Percentiles rank a stretch among this genome's conserved stretches.
These are phyloP conservation scores for Eubasilissa splendida DNA, from an alignment of 2,888 invertebrate species.

Conservation along the genomic window DNA sequence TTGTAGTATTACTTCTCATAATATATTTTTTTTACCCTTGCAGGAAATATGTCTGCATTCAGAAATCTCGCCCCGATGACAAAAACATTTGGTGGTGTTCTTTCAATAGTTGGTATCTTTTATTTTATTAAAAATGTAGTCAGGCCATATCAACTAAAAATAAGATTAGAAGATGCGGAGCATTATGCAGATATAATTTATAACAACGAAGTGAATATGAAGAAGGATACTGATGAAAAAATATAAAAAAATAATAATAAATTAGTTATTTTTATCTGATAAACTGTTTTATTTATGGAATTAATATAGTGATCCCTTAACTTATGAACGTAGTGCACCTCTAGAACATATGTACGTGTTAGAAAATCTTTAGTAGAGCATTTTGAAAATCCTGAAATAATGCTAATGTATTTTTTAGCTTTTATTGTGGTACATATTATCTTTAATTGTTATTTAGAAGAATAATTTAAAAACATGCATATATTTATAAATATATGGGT, in stretches of 20 bases:
- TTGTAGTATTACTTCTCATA: not conserved
- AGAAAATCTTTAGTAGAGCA: too few species aligned
- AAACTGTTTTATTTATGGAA: too few species aligned
- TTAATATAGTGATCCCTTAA: too few species aligned
- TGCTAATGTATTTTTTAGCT: too few species aligned
- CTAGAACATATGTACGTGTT: too few species aligned
- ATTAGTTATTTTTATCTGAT: not conserved
- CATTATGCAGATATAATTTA: constrained; percentile 3
- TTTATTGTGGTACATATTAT: too few species aligned
- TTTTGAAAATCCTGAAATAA: too few species aligned
- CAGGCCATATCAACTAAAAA: constrained; percentile 1
- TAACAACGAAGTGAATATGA: constrained; percentile 9
- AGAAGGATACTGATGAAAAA: constrained; percentile 13
- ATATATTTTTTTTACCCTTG: not conserved
- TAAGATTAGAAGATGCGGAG: constrained; percentile 3
- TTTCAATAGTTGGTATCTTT: constrained; percentile 1
- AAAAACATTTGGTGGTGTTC: not conserved
- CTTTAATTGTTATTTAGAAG: too few species aligned
- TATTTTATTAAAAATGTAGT: constrained; percentile 15
- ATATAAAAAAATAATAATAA: not conserved
- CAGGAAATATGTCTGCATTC: constrained; percentile 11
- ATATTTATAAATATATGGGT: too few species aligned
- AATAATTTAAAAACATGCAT: too few species aligned
- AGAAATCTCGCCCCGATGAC: not conserved
- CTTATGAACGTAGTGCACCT: too few species aligned